Conservation (phyloP, 2,888 invertebrate genomes). For the Agonopterix subpropinquella region DNA sequence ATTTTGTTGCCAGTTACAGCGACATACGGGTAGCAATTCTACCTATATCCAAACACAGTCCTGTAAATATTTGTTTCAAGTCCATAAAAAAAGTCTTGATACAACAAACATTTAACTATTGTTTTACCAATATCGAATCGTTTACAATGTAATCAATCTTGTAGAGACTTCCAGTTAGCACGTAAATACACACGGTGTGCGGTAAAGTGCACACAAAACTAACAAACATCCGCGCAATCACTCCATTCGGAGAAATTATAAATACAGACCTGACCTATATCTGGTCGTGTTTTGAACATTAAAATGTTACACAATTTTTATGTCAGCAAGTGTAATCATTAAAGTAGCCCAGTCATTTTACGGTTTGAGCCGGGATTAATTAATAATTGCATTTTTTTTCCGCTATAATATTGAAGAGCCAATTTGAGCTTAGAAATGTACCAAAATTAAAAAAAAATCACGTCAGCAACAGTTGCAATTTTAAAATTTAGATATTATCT, state of each 20-base stretch:
- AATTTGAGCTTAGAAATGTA: no score
- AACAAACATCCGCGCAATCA: slow-evolving; percentile 61
- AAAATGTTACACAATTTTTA: slow-evolving; percentile 60
- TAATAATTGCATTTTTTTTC: no score
- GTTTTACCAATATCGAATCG: slow-evolving; percentile 22
- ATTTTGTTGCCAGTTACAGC: no score
- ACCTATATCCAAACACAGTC: neutral
- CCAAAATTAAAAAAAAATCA: no score
- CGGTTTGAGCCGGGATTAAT: no score
- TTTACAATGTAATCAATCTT: slow-evolving; percentile 45
- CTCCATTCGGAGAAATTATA: slow-evolving; percentile 62
- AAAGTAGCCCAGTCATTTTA: no score
- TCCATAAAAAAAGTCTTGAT: neutral
- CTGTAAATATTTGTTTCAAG: neutral
- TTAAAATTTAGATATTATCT: no score
- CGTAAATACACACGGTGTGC: slow-evolving; percentile 29
- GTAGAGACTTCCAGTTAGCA: slow-evolving; percentile 41
- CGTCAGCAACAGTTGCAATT: no score
- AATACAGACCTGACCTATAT: slow-evolving; percentile 63
- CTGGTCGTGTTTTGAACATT: slow-evolving; percentile 50
- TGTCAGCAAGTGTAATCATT: slow-evolving; percentile 37
- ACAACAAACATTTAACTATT: slow-evolving; percentile 12
- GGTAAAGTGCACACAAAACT: slow-evolving; percentile 33
- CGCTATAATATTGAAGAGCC: no score
- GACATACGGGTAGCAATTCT: neutral